Base-by-base conservation (phyloP, 35 echinoderm and acorn worm genomes). In the Ophiothrix spiculata region DNA sequence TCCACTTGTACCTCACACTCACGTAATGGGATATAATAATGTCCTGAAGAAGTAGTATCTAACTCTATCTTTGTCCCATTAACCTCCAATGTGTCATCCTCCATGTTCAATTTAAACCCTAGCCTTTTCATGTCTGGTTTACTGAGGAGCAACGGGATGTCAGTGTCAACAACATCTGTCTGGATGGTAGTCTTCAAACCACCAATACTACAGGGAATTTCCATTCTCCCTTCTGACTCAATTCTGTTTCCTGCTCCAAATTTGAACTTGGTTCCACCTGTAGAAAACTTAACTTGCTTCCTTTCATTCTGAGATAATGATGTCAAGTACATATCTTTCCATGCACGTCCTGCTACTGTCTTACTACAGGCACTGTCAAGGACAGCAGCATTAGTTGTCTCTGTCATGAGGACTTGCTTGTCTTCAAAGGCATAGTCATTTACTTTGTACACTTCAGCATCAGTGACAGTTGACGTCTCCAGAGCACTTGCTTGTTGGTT, bases 111-210 rank as follows among this genome's bases (percentile, higher is more conserved):
- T 39, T 82, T 90, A 37, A 90, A 83, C 1, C 60, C 80, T 29
- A 75, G 31, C 4, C 49, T 32, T 32, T 83, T 83, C 80, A 90
- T 90, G 33, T 74, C 87, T 16, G 79, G 87, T 39, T 89, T 89
- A 41, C 87, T 75, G 12, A 89, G 40, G 0, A 89, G 63, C 19
- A 89, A 39, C 45, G 79, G 56, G 14, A 89, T 89, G 40, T 89
- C 79, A 39, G 33, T 89, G 25, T 89, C 87, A 23, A 89, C 56
- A 11, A 83, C 79, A 83, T 89, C 77, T 49, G 87, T 89, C 33
- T 1, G 49, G 33, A 79, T 41, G 4, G 0, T 79, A 35, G 75
- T 79, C 73, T 78, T 87, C 37, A 15, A 31, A 2, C 85, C 85
- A 87, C 25, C 60, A 79, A 87, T 87, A 25, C 12, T 39, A 87